A percentile compares a stretch with the other conserved stretches of the same genome.
These are phyloP conservation scores for Plecotus auritus DNA, from an alignment of 2,113 vertebrate species.

Conservation along the genomic window DNA sequence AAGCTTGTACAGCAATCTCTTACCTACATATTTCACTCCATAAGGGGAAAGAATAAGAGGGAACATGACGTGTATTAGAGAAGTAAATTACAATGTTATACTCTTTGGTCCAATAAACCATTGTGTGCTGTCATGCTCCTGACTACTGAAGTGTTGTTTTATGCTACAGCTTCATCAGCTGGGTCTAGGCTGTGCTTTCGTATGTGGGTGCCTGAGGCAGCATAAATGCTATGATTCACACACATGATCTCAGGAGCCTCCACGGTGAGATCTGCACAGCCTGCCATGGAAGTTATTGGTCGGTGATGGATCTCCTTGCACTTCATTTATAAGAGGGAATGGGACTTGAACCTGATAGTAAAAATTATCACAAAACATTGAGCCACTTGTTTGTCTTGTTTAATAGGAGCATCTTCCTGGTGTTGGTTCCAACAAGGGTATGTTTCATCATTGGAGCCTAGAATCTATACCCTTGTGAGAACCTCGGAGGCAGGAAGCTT, in stretches of 20 bases:
- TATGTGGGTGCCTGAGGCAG: constrained; percentile 52
- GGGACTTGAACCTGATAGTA: constrained; percentile 55
- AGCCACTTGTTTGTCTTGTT: constrained; percentile 52
- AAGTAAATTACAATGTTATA: constrained; percentile 82
- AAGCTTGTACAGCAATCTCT: constrained; percentile 71
- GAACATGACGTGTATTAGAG: constrained; percentile 79
- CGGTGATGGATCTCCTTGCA: constrained; percentile 60
- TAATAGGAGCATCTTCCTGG: constrained; percentile 29
- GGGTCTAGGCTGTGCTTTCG: constrained; percentile 63
- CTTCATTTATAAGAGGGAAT: constrained; percentile 63
- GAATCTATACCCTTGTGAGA: constrained; percentile 32
- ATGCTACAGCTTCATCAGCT: constrained; percentile 78
- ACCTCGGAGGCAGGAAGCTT: not conserved
- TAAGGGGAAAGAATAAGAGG: constrained; percentile 80
- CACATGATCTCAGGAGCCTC: constrained; percentile 43
- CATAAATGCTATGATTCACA: constrained; percentile 74
- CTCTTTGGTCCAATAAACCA: constrained; percentile 79
- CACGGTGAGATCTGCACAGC: constrained; percentile 1
- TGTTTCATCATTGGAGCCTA: constrained; percentile 41
- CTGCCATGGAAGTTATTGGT: constrained; percentile 52
- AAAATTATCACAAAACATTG: constrained; percentile 59
- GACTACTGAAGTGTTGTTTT: constrained; percentile 78
- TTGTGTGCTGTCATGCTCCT: constrained; percentile 74
- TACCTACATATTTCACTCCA: constrained; percentile 77
- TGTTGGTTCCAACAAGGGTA: constrained; percentile 43